Evolutionary conservation across 2,888 invertebrate genomes (phyloP), one percentile per base, ranked within the genome.

Genomic region (Drosophila fulvimacula): DNA sequence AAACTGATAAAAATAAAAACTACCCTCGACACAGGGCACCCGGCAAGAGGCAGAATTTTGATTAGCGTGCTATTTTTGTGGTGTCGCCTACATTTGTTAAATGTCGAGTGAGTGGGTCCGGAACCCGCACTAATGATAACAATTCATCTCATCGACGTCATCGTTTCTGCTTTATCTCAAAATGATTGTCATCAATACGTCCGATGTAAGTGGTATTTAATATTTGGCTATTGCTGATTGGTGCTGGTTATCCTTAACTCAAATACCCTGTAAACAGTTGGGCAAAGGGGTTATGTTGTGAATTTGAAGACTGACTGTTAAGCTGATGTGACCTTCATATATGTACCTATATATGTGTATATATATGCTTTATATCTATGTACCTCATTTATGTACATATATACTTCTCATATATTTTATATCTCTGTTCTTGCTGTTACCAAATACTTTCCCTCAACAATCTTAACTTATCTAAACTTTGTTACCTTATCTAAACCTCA

Each of bases 131-230:
- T 72, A 73, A 81, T 74, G 82, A 82, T 85, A 88, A 85, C 73
- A 82, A 69, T 56, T 84, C 79, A 61, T 63, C 71, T 61, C 72
- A 62, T 71, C 70, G 73, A 74, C 65, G 73, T 68, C 79, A 64
- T 52, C 69, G 63, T 70, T 55, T 60, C 60, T 71, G 62, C 66
- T 32, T 61, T 69, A 75, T 77, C 48, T 48, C 78, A 72, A 70
- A 69, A 87, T 87, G 84, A 84, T 84, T 72, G 84, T 84, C 74
- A 87, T 84, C 82, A 77, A 87, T 76, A 76, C 87, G 44, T 71
- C 70, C 46, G 85, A 84, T 70, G 85, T 87, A 87, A 87, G 84
- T 87, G 70, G 39, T 27, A 44, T 62, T 67, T 69, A 52, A 59
- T 39, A 21, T 61, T 56, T 21, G 17, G 17, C 30, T 48, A 17